These are phyloP conservation scores for Formica aserva DNA, from an alignment of 2,888 invertebrate genomes.

Conservation along the genomic window DNA sequence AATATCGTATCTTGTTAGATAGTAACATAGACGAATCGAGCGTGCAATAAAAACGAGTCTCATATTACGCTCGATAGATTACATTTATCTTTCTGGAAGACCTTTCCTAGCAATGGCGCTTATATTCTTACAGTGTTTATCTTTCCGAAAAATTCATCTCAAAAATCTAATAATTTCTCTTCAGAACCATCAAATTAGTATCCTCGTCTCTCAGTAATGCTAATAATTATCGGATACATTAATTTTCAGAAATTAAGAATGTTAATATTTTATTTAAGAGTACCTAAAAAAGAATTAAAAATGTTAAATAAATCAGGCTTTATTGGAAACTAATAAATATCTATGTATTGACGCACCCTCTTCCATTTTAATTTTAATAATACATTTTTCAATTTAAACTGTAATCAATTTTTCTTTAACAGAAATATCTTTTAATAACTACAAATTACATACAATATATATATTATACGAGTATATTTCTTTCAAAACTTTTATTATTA, in stretches of 20 bases:
- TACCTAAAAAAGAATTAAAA: not conserved
- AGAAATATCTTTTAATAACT: not conserved
- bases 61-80: not conserved
- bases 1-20: not conserved
- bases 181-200: not conserved
- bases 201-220: not conserved
- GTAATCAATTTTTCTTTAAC: not conserved
- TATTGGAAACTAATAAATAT: constrained; percentile 1
- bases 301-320: not conserved
- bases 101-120: not conserved
- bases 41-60: not conserved
- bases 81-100: not conserved
- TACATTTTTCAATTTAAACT: not conserved
- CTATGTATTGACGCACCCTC: not conserved
- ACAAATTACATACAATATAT: not conserved
- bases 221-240: not conserved
- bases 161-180: constrained; percentile 13
- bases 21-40: not conserved
- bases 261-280: not conserved
- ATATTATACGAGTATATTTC: not conserved
- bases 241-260: not conserved
- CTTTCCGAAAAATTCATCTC: not conserved
- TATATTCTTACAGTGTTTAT: not conserved
- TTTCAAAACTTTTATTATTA: not conserved
- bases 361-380: not conserved